Evolutionary conservation across 2,113 vertebrate genomes (phyloP).

Genomic region (Hyperoodon ampullatus): DNA sequence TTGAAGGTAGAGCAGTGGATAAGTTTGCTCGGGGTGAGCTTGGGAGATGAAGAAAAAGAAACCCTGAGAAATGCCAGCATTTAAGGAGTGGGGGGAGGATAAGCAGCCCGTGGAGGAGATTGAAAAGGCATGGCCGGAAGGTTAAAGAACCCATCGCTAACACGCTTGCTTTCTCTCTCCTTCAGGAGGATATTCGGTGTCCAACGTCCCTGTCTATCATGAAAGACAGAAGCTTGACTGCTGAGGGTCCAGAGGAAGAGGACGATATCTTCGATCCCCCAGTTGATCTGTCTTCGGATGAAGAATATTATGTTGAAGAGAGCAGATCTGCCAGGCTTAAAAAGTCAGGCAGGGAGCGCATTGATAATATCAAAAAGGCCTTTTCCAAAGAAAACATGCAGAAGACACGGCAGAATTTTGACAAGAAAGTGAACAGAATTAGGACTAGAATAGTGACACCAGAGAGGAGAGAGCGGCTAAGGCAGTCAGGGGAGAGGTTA

Average conservation of each 20-base stretch:
- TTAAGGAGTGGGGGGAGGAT: not conserved
- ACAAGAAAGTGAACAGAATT: conserved; percentile 93
- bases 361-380: conserved; percentile 94
- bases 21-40: not conserved
- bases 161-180: conserved; percentile 59
- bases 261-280: conserved; percentile 90
- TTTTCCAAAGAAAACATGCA: conserved; percentile 97
- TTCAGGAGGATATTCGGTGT: conserved; percentile 91
- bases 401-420: conserved; percentile 94
- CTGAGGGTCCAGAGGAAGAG: conserved; percentile 80
- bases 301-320: conserved; percentile 94
- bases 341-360: conserved; percentile 92
- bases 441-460: conserved; percentile 95
- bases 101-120: not conserved
- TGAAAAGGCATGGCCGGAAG: not conserved
- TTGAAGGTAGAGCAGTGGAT: not conserved
- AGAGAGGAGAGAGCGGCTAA: conserved; percentile 91
- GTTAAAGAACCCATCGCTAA: not conserved
- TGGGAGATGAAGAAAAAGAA: not conserved
- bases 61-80: not conserved
- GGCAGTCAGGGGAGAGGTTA: conserved; percentile 62
- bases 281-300: conserved; percentile 96
- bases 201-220: conserved; percentile 92
- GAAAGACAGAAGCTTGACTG: conserved; percentile 84
- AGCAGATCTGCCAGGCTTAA: conserved; percentile 90